These are phyloP conservation scores for Liodrosophila aerea DNA, from an alignment of 2,888 invertebrate species.

Conservation along the genomic window DNA sequence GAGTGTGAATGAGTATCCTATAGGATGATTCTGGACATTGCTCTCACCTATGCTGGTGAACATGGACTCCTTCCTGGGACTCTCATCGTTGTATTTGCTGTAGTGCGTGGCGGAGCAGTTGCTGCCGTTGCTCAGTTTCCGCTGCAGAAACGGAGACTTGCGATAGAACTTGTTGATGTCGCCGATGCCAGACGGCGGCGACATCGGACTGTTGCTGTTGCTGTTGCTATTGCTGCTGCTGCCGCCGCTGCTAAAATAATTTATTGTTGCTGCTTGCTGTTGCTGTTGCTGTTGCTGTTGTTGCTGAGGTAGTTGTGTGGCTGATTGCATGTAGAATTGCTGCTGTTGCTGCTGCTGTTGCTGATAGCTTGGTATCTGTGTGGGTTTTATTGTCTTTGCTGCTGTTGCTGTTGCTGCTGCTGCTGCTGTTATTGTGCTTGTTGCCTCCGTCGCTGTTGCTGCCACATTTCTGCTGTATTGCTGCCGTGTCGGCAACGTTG, in stretches of 20 bases:
- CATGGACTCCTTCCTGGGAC: conserved; percentile 81
- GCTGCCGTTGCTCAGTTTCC: conserved; percentile 75
- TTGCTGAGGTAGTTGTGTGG: conserved; percentile 63
- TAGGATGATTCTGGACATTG: too few relatives aligned
- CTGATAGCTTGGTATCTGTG: conserved; percentile 82
- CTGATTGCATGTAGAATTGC: conserved; percentile 47
- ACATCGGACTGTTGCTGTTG: conserved; percentile 48
- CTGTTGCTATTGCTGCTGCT: conserved; percentile 32
- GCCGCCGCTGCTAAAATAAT: conserved; percentile 50
- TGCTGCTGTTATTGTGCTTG: conserved; percentile 61
- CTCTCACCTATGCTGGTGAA: conserved; percentile 81
- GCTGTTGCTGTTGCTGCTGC: conserved; percentile 52
- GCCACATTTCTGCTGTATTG: conserved; percentile 44
- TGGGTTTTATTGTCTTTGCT: conserved; percentile 69
- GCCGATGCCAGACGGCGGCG: conserved; percentile 44
- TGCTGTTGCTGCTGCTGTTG: conserved; percentile 57
- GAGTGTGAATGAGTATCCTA: too few relatives aligned
- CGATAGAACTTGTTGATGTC: conserved; percentile 76
- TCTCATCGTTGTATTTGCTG: conserved; percentile 71
- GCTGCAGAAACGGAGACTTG: conserved; percentile 82
- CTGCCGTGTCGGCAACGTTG: conserved; percentile 11
- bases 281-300: conserved; percentile 41
- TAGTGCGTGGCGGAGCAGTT: conserved; percentile 25
- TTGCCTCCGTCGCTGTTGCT: too few relatives aligned
- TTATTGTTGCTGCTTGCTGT: conserved; percentile 51